Evolutionary conservation across 1,140 invertebrate genomes (phyloP).

Genomic region (Trichogramma pretiosum): DNA sequence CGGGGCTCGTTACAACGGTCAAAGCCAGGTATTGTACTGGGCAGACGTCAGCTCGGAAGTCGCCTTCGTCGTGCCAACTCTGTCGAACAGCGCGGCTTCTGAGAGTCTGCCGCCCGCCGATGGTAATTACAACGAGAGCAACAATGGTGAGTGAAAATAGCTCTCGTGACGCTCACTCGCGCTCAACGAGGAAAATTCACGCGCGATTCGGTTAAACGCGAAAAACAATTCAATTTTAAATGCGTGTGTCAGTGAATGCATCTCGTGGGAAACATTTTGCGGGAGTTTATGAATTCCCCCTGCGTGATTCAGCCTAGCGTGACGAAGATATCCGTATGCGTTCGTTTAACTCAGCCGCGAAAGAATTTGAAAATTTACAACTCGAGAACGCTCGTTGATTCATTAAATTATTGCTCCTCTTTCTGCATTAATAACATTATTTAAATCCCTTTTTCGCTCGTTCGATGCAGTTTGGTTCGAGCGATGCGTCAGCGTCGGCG

Average conservation of each 20-base stretch:
- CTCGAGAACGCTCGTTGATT: no score
- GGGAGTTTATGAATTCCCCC: no score
- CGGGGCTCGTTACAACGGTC: slow-evolving; percentile 61
- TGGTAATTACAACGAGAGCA: slow-evolving; percentile 29
- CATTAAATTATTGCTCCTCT: slow-evolving; percentile 17
- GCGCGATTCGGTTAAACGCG: no score
- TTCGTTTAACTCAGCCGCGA: no score
- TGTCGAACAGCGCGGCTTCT: slow-evolving; percentile 38
- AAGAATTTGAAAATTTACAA: no score
- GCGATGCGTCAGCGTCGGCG: slow-evolving; percentile 46
- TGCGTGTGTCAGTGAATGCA: no score
- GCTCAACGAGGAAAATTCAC: no score
- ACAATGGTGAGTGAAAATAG: slow-evolving; percentile 33
- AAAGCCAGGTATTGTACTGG: slow-evolving; percentile 81
- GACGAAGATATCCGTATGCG: no score
- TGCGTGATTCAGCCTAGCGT: no score
- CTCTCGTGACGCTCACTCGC: no score
- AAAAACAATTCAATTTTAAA: no score
- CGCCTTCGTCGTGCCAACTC: slow-evolving; percentile 86
- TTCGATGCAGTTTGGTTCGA: slow-evolving; percentile 49
- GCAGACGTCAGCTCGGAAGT: slow-evolving; percentile 91
- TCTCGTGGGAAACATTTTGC: no score
- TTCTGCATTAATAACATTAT: not conserved
- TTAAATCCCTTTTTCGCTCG: not conserved
- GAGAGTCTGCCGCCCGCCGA: slow-evolving; percentile 21